Base-by-base conservation (phyloP, 2,888 invertebrate genomes). In the Tribolium freemani region DNA sequence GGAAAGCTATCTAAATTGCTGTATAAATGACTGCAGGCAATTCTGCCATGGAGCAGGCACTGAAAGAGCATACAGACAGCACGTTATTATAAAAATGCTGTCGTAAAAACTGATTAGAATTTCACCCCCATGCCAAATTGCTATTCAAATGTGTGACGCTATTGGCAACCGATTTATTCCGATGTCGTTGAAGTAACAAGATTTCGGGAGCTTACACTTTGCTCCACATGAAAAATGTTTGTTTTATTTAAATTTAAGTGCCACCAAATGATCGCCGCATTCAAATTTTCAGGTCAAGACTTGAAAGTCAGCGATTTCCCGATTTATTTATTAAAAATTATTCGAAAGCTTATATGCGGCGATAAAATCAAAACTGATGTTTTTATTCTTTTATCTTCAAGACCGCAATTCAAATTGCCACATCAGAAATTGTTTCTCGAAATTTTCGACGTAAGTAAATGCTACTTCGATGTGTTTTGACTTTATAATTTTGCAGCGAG, bases 81-180 rank as follows among this genome's bases (percentile, higher is more conserved):
- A 75, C 79, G 84, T 84, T 84, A 84, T 84, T 84, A 84, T 82
- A 84, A 84, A 84, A 84, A 83, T 83, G 84, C 83, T 80, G 82
- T 84, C 85, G 82, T 86, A 86, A 86, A 86, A 86, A 84, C 86
- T 86, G 86, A 86, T 86, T 86, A 86, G 86, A 86, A 85, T 85
- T 85, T 84, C 83, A 83, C 84, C 84, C 84, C 83, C 82, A 83
- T 84, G 83, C 86, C 84, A 86, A 86, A 86, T 86, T 85, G 86
- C 84, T 85, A 86, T 86, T 86, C 86, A 86, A 86, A 86, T 86
- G 86, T 85, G 83, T 82, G 84, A 82, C 83, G 84, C 84, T 86
- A 86, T 86, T 86, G 86, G 86, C 86, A 84, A 86, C 82, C 86
- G 85, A 86, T 86, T 86, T 86, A 85, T 86, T 85, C 84, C 79